Conservation (phyloP, 1,140 invertebrate genomes). For the Daktulosphaira vitifoliae region DNA sequence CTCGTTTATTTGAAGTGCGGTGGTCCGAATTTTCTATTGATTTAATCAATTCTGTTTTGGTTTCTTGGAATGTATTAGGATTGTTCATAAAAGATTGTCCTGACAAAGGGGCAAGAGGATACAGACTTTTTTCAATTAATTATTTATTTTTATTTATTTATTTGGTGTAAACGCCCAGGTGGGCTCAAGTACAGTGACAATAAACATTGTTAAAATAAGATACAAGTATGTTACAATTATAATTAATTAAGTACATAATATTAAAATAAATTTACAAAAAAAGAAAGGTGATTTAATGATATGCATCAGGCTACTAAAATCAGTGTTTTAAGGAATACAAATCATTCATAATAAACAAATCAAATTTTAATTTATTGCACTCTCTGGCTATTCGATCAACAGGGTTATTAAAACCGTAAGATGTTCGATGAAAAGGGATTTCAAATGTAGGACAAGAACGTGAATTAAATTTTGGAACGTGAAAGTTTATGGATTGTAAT, state of each 20-base stretch:
- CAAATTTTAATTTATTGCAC: neutral
- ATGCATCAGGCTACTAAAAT: no score
- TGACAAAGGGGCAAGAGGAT: no score
- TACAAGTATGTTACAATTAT: no score
- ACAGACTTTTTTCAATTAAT: no score
- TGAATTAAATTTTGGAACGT: slow-evolving; percentile 3
- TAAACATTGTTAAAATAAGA: no score
- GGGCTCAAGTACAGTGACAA: slow-evolving; percentile 9
- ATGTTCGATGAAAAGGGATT: slow-evolving; percentile 8
- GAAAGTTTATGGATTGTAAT: slow-evolving; percentile 6
- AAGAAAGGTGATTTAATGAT: neutral
- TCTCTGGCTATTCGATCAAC: slow-evolving; percentile 4
- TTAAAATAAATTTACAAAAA: slow-evolving; percentile 5
- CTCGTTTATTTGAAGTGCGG: no score
- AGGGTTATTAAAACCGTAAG: neutral
- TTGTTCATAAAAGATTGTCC: no score
- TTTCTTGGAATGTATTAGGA: no score
- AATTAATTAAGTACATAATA: neutral
- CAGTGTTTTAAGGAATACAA: slow-evolving; percentile 10
- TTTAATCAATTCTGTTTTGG: no score
- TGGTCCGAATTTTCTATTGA: no score
- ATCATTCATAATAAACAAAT: slow-evolving; percentile 2
- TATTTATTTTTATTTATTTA: slow-evolving; percentile 6
- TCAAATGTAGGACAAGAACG: slow-evolving; percentile 1
- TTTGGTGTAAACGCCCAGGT: neutral